Percentiles rank a stretch among this genome's conserved stretches.
Conservation (phyloP, 2,797 vertebrate genomes). For the Sebastes baramenuke region DNA sequence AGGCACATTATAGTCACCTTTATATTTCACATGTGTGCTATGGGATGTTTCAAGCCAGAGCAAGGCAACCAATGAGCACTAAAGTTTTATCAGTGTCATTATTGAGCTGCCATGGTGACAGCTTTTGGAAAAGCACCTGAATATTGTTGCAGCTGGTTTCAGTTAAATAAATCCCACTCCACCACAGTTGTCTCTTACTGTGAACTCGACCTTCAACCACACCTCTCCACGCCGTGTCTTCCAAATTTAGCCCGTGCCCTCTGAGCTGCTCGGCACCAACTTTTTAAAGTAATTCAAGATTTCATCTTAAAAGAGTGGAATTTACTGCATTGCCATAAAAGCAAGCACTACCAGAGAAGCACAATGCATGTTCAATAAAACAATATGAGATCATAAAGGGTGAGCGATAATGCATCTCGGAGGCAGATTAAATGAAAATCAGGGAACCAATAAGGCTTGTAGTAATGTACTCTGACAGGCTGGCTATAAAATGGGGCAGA, state of each 20-base stretch:
- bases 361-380: constrained; percentile 87
- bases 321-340: constrained; percentile 83
- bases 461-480: constrained; percentile 81
- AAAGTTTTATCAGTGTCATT: constrained; percentile 38
- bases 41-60: constrained; percentile 9
- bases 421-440: constrained; percentile 87
- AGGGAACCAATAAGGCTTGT: constrained; percentile 86
- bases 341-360: constrained; percentile 76
- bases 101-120: constrained; percentile 26
- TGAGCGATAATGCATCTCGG: constrained; percentile 82
- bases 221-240: constrained; percentile 17
- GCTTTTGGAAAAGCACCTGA: constrained; percentile 35
- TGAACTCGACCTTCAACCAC: constrained; percentile 32
- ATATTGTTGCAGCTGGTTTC: constrained; percentile 36
- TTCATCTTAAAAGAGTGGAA: constrained; percentile 78
- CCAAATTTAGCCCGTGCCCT: constrained; percentile 53
- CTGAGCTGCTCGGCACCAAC: constrained; percentile 50
- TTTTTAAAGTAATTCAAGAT: constrained; percentile 71
- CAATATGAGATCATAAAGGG: constrained; percentile 87
- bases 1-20: constrained; percentile 6
- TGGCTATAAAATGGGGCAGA: constrained; percentile 69
- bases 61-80: constrained; percentile 2
- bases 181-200: constrained; percentile 5
- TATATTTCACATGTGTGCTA: background rate
- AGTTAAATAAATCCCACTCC: constrained; percentile 46